Percentiles rank a stretch among this genome's conserved stretches.
Evolutionary conservation across 2,113 vertebrate genomes (phyloP).

Genomic region (Chionomys nivalis): DNA sequence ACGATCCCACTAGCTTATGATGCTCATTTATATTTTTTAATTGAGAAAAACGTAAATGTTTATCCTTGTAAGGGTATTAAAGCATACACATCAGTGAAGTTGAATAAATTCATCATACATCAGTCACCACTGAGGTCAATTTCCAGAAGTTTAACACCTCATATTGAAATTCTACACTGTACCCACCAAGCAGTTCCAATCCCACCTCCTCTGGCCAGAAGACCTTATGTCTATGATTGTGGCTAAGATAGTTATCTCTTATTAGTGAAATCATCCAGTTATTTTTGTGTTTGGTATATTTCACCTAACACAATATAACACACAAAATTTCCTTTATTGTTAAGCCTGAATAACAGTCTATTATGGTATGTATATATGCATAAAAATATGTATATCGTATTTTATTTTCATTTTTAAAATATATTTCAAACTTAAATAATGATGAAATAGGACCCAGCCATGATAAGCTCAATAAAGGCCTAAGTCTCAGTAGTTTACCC

Average conservation of each 20-base stretch:
- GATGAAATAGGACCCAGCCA: too few species aligned
- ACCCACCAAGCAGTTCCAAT: neutral
- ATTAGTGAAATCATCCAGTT: neutral
- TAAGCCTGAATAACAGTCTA: neutral
- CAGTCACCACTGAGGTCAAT: too few species aligned
- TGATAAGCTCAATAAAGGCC: too few species aligned
- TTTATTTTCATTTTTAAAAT: neutral
- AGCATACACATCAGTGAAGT: neutral
- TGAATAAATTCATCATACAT: neutral
- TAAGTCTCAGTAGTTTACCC: too few species aligned
- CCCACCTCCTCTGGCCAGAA: neutral
- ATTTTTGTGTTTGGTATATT: slow-evolving; percentile 1
- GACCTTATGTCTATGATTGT: neutral
- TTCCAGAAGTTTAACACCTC: neutral
- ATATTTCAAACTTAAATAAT: neutral
- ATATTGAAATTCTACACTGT: neutral
- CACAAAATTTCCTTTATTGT: neutral
- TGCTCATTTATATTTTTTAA: neutral
- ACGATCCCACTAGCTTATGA: neutral
- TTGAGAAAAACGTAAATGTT: slow-evolving; percentile 24
- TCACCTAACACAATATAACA: neutral
- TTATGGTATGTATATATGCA: neutral
- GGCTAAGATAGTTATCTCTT: too few species aligned
- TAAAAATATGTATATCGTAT: neutral
- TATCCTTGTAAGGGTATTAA: neutral